Evolutionary conservation across 2,113 vertebrate species (phyloP).

Genomic region (Polypterus bichir): DNA sequence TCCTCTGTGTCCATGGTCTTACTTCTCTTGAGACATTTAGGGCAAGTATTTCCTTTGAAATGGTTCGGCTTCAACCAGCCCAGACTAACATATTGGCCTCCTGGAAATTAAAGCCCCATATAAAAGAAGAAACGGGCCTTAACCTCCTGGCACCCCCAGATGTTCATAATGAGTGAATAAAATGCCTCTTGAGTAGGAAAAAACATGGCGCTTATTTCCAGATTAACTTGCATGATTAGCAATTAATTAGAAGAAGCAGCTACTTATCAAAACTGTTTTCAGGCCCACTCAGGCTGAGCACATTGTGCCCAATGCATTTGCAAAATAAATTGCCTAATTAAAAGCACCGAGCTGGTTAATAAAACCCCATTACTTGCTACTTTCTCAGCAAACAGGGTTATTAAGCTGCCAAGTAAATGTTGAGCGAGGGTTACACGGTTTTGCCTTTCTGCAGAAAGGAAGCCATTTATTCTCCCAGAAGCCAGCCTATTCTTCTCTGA

Average conservation of each 20-base stretch:
- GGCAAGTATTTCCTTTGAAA: no score
- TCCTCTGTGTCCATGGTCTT: no score
- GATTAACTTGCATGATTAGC: neutral
- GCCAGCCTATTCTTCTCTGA: no score
- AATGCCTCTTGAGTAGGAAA: neutral
- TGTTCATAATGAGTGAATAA: neutral
- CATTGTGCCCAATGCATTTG: constrained; percentile 3
- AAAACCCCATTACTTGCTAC: neutral
- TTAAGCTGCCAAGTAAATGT: neutral
- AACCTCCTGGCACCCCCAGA: no score
- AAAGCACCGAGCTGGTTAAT: constrained; percentile 1
- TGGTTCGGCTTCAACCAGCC: no score
- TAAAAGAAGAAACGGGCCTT: no score
- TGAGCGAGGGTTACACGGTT: no score
- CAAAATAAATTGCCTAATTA: constrained; percentile 11
- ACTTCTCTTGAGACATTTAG: no score
- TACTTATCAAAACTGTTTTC: constrained; percentile 7
- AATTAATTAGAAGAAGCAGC: constrained; percentile 9
- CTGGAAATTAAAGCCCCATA: no score
- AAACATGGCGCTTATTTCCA: neutral
- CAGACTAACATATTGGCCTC: no score
- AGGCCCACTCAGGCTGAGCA: constrained; percentile 8
- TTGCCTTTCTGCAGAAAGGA: no score
- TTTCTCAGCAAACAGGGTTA: constrained; percentile 1
- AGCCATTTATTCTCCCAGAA: no score